Conservation (phyloP, 2,888 invertebrate genomes). For the Psylliodes chrysocephalus region DNA sequence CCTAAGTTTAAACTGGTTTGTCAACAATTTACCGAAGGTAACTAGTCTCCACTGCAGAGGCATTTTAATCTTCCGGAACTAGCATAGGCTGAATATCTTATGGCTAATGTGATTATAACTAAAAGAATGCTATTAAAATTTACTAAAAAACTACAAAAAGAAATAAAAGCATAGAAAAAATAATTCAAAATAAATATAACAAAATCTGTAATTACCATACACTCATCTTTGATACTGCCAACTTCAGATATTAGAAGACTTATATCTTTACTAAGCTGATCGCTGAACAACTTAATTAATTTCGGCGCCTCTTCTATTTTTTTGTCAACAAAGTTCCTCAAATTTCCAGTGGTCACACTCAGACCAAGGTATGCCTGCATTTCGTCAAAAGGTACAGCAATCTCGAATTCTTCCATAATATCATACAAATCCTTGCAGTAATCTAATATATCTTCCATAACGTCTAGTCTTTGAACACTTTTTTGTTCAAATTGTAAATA, state of each 20-base stretch:
- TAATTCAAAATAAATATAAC: no score
- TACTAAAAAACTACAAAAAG: no score
- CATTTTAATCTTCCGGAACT: no score
- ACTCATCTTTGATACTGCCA: constrained; percentile 77
- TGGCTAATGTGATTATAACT: no score
- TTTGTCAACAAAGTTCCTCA: constrained; percentile 77
- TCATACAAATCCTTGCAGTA: constrained; percentile 87
- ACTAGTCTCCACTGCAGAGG: no score
- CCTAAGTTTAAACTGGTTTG: no score
- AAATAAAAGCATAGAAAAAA: no score
- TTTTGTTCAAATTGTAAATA: constrained; percentile 77
- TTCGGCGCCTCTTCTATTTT: constrained; percentile 75
- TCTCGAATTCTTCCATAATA: constrained; percentile 82
- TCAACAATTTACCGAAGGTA: no score
- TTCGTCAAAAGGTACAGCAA: constrained; percentile 79
- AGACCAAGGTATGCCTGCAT: constrained; percentile 72
- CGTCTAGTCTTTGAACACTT: constrained; percentile 70
- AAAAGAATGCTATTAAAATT: no score
- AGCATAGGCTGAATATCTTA: no score
- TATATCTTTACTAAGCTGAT: constrained; percentile 82
- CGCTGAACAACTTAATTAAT: constrained; percentile 77
- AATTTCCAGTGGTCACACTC: constrained; percentile 70
- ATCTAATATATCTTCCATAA: constrained; percentile 78
- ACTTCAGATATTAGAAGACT: constrained; percentile 77
- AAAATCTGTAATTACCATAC: constrained; percentile 73